Conservation (phyloP, 2,888 invertebrate genomes). For the Amblyjoppa proteus region DNA sequence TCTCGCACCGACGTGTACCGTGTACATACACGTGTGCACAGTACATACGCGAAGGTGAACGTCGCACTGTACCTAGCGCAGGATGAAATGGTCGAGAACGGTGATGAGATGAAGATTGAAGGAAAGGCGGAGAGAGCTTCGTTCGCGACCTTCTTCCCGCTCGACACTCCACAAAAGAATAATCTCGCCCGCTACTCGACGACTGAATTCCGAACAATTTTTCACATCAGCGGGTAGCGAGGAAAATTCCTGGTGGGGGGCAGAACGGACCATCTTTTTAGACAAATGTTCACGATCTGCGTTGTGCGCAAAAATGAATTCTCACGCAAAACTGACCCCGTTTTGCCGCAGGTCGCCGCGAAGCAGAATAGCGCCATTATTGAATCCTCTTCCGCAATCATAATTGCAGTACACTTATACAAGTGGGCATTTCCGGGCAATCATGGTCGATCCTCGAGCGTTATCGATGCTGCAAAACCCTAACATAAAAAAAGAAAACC, state of each 20-base stretch:
- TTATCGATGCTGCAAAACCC: not conserved
- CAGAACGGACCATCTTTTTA: not conserved
- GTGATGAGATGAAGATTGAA: constrained; percentile 25
- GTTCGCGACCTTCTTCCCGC: constrained; percentile 15
- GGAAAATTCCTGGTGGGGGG: too few relatives aligned
- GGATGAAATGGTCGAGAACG: not conserved
- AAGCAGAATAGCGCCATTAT: too few relatives aligned
- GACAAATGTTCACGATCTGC: too few relatives aligned
- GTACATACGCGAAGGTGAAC: not conserved
- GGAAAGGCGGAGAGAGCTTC: constrained; percentile 29
- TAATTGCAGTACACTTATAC: too few relatives aligned
- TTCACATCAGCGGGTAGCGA: not conserved
- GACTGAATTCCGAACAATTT: constrained; percentile 60
- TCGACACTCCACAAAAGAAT: constrained; percentile 34
- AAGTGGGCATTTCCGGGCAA: too few relatives aligned
- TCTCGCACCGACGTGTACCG: not conserved
- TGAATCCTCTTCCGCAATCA: too few relatives aligned
- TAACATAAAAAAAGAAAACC: not conserved
- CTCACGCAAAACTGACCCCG: too few relatives aligned
- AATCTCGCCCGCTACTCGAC: constrained; percentile 33
- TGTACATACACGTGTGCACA: not conserved
- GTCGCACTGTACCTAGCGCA: too few relatives aligned
- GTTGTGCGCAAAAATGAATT: too few relatives aligned
- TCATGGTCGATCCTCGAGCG: too few relatives aligned
- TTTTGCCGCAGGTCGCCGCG: too few relatives aligned